These are phyloP conservation scores for Cecidostiba fungosa DNA, from an alignment of 2,888 invertebrate species.

Conservation along the genomic window DNA sequence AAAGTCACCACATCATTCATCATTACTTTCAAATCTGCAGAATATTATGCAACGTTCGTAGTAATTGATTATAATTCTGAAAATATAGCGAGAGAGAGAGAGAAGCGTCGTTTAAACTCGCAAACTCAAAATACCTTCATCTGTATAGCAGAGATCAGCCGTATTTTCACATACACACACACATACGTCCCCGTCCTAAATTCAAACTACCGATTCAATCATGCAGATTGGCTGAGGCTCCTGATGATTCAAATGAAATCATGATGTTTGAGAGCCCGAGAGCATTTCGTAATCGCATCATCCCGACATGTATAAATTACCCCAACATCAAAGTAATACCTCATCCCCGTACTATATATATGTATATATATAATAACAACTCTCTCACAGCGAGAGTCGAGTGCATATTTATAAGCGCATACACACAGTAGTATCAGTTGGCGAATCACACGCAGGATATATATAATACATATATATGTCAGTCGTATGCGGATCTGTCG, in stretches of 20 bases:
- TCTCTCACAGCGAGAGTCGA: not conserved
- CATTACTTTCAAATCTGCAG: too few species aligned
- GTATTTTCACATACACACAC: not conserved
- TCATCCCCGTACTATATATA: not conserved
- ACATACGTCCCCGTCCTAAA: not conserved
- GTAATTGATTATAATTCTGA: too few species aligned
- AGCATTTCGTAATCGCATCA: constrained; percentile 17
- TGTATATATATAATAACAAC: not conserved
- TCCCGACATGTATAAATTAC: constrained; percentile 2
- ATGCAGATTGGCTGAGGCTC: not conserved
- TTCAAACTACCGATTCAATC: not conserved
- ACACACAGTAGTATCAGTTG: not conserved
- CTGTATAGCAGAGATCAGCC: too few species aligned
- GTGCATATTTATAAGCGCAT: constrained; percentile 17
- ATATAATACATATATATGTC: not conserved
- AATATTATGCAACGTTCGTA: too few species aligned
- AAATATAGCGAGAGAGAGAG: too few species aligned
- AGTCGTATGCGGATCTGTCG: not conserved
- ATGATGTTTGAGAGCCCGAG: constrained; percentile 15
- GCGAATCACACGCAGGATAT: not conserved
- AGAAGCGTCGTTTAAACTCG: too few species aligned
- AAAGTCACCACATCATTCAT: too few species aligned
- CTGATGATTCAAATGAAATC: constrained; percentile 26
- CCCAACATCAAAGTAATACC: constrained; percentile 8
- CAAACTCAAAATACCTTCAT: too few species aligned